Percentiles rank a stretch among this genome's conserved stretches.
phyloP scores from a whole-genome alignment of 2,797 vertebrate species.

The Brachymystax lenok region DNA sequence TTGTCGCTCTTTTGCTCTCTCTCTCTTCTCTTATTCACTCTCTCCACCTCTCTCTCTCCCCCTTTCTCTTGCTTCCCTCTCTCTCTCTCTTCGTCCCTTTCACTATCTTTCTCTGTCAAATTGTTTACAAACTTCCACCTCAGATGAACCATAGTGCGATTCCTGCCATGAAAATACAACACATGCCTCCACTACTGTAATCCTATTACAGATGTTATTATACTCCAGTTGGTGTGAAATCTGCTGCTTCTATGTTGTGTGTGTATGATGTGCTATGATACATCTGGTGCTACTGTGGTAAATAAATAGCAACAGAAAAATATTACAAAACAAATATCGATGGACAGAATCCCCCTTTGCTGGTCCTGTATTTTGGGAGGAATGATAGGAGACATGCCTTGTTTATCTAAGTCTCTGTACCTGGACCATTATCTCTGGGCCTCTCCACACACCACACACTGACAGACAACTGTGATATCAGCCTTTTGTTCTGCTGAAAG shows the following conservation, averaged over 20 bases:
- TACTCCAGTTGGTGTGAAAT: slow-evolving; percentile 29
- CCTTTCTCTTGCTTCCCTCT: not conserved
- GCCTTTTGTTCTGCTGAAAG: slow-evolving; percentile 45
- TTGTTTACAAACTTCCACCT: slow-evolving; percentile 43
- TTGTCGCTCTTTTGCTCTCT: not conserved
- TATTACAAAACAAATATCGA: slow-evolving; percentile 5
- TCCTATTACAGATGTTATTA: slow-evolving; percentile 29
- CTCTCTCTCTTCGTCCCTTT: slow-evolving; percentile 14
- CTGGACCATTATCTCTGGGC: slow-evolving; percentile 44
- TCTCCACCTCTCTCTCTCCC: slow-evolving; percentile 3
- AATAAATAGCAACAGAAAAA: not conserved
- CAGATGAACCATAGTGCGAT: slow-evolving; percentile 11
- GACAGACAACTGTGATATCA: slow-evolving; percentile 26
- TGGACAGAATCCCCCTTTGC: slow-evolving; percentile 8
- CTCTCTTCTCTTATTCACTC: slow-evolving; percentile 8
- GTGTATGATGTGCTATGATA: not conserved
- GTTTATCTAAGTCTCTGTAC: slow-evolving; percentile 25
- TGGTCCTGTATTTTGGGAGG: not conserved
- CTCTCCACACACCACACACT: slow-evolving; percentile 21
- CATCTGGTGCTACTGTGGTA: slow-evolving; percentile 1
- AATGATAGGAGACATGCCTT: slow-evolving; percentile 30
- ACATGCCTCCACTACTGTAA: slow-evolving; percentile 33
- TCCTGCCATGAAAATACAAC: slow-evolving; percentile 32
- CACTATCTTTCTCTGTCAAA: slow-evolving; percentile 31
- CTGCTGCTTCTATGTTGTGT: slow-evolving; percentile 12